Percentiles rank a stretch among this genome's conserved stretches.
phyloP scores from a whole-genome alignment of 2,888 invertebrate genomes.

The Cantharis rustica region DNA sequence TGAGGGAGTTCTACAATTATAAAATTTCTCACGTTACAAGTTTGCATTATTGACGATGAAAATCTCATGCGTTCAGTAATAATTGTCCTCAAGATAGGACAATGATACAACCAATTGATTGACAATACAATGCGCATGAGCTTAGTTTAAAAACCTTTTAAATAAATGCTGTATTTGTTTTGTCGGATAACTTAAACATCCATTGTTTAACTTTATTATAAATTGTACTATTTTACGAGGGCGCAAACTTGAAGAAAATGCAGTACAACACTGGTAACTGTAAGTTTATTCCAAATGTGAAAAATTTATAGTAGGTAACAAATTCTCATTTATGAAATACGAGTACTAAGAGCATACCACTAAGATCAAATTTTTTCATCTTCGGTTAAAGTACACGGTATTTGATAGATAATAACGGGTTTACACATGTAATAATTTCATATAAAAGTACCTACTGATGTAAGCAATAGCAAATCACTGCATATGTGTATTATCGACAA shows the following conservation, averaged over 20 bases:
- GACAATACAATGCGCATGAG: conserved; percentile 28
- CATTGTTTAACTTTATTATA: conserved; percentile 25
- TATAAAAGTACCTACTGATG: no score
- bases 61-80: conserved; percentile 15
- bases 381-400: no score
- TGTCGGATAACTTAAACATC: conserved; percentile 22
- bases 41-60: not conserved
- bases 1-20: not conserved
- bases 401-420: no score
- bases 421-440: no score
- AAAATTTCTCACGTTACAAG: conserved; percentile 5
- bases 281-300: not conserved
- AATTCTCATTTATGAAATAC: not conserved
- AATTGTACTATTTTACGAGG: conserved; percentile 22
- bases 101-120: conserved; percentile 24
- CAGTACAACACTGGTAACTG: not conserved
- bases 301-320: not conserved
- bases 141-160: conserved; percentile 24
- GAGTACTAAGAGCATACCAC: not conserved
- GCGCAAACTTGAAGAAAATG: not conserved
- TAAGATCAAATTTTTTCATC: no score
- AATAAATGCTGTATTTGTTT: conserved; percentile 28
- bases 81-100: conserved; percentile 27
- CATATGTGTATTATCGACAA: no score
- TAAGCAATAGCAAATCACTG: no score